Percentiles rank a stretch among this genome's conserved stretches.
phyloP scores from a whole-genome alignment of 2,113 vertebrate genomes.

The Puma concolor region DNA sequence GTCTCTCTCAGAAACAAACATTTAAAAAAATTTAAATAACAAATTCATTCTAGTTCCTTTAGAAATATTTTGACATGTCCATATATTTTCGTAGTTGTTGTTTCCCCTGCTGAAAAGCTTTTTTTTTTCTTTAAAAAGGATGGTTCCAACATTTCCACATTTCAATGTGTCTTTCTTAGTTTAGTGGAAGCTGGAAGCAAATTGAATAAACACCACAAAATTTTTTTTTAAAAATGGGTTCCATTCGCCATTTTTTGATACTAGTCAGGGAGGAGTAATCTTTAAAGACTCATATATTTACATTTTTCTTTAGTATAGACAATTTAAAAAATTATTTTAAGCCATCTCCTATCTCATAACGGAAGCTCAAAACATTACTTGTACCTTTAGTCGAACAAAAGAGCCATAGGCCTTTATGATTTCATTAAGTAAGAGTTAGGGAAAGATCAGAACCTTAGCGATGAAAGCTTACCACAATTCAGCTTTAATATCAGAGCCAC shows the following conservation, averaged over 20 bases:
- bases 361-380: not conserved
- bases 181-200: not conserved
- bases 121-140: not conserved
- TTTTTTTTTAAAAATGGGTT: not conserved
- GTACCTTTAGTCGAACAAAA: not conserved
- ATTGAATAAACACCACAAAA: not conserved
- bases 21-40: no score
- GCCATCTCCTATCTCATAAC: not conserved
- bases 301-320: conserved; percentile 5
- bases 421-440: not conserved
- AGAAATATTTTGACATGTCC: not conserved
- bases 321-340: conserved; percentile 14
- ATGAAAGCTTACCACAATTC: not conserved
- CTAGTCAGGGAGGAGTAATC: not conserved
- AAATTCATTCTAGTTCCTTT: not conserved
- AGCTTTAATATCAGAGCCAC: not conserved
- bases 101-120: not conserved
- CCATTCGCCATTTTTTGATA: conserved; percentile 9
- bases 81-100: not conserved
- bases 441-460: not conserved
- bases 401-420: not conserved
- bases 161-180: not conserved
- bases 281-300: not conserved
- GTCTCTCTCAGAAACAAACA: no score
- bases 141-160: not conserved